A percentile compares a stretch with the other conserved stretches of the same genome.
These are phyloP conservation scores for Lycocorax pyrrhopterus DNA, from an alignment of 2,113 vertebrate species.

Conservation along the genomic window DNA sequence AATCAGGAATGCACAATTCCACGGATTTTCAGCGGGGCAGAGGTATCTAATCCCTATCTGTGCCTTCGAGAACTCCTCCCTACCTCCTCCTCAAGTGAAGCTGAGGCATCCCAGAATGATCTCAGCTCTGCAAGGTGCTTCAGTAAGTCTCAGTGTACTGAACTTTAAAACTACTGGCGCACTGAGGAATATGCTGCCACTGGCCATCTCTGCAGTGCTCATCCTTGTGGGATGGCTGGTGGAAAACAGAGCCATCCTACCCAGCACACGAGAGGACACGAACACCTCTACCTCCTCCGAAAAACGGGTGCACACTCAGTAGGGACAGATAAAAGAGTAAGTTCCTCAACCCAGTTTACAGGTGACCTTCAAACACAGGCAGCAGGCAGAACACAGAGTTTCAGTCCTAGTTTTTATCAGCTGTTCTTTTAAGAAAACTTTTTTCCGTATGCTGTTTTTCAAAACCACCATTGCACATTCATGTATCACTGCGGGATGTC, in stretches of 20 bases:
- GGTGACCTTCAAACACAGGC: background rate
- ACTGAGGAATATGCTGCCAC: background rate
- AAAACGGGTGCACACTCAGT: fast-evolving
- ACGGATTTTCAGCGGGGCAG: background rate
- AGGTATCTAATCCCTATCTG: background rate
- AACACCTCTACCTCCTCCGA: background rate
- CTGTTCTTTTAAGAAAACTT: background rate
- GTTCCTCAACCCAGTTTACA: background rate
- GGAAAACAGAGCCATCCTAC: background rate
- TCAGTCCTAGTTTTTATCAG: background rate
- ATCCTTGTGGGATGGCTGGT: background rate
- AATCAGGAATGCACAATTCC: background rate
- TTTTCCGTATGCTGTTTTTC: background rate
- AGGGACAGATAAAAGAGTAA: background rate
- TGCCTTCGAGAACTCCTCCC: background rate
- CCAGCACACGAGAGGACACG: background rate
- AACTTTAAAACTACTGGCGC: background rate
- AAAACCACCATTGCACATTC: slow-evolving; percentile 10
- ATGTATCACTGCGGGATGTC: background rate
- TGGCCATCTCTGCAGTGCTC: background rate
- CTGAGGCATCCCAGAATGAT: background rate
- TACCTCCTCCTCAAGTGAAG: background rate
- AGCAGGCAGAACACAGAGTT: background rate
- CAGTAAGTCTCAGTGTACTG: background rate
- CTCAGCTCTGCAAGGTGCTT: background rate